Base-by-base conservation (phyloP, 2,113 vertebrate species). In the Nothocercus julius region DNA sequence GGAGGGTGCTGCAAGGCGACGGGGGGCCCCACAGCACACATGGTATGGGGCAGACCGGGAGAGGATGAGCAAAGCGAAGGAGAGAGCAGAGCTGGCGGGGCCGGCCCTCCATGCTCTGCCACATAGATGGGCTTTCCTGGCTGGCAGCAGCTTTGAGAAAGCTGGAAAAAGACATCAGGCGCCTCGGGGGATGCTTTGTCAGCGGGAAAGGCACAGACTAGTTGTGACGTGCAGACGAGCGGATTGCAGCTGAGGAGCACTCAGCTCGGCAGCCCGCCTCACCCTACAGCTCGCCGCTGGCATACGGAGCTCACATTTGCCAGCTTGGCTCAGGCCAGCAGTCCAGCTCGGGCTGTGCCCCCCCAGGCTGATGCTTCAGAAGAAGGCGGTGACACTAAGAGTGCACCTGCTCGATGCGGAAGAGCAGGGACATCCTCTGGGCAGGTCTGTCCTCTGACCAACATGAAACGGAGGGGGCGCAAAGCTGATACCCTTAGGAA, bases 111-210 rank as follows among this genome's bases (percentile, higher is more conserved):
- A 1, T 74, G 59, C n/a, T 78, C 64, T 78, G 82, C 40, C 44
- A 72, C 49, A 81, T 54, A 58, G 32, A 78, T 61, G 87, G 90
- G 56, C 70, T 92, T 19, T 79, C 62, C 91, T 90, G 93, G 93
- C 91, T 83, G 90, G 70, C 82, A 95, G 25, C 91, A 89, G 89
- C 96, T 97, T 92, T 95, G 85, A 91, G 86, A 92, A 96, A 93
- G 72, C 92, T 95, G 64, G 75, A 85, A 91, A 84, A 89, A 93
- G 92, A 82, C 81, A 85, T 64, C 12, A 36, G 83, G 64, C 94
- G 78, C 93, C 89, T 79, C 80, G 30, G 45, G 93, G 96, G 63
- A 79, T 78, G 91, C 62, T 92, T 69, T 1, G 0, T 93, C 82
- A 94, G 83, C 59, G 69, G 68, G 53, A 77, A 92, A 85, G 87